A percentile compares a stretch with the other conserved stretches of the same genome.
These are phyloP conservation scores for Hemicordylus capensis DNA, from an alignment of 2,113 vertebrate species.

Conservation along the genomic window DNA sequence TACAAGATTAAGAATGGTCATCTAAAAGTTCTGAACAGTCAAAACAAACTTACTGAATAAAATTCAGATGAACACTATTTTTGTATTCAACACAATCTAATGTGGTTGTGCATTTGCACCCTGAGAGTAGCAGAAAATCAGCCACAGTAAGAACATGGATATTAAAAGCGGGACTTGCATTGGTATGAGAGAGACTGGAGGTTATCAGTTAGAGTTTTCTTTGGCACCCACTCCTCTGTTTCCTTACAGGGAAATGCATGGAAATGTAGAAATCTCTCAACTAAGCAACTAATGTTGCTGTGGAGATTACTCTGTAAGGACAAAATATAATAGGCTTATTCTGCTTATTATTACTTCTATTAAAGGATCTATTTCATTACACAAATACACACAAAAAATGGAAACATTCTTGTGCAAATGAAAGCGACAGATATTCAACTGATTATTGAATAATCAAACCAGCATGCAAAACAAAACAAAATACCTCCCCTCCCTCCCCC, in stretches of 20 bases:
- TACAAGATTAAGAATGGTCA: background rate
- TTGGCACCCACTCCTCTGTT: no score
- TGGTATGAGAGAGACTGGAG: background rate
- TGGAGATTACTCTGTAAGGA: no score
- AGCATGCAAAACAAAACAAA: background rate
- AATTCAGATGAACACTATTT: background rate
- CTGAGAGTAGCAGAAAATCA: background rate
- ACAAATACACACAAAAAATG: background rate
- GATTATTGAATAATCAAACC: background rate
- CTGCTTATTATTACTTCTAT: background rate
- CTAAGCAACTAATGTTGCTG: background rate
- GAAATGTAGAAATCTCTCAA: background rate
- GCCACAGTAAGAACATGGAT: background rate
- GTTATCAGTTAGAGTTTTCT: slow-evolving; percentile 4
- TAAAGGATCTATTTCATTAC: background rate
- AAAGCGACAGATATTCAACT: background rate
- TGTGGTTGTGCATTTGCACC: background rate
- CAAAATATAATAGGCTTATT: background rate
- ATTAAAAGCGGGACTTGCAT: slow-evolving; percentile 22
- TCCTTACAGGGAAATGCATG: no score
- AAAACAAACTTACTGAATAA: background rate
- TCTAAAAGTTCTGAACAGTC: background rate
- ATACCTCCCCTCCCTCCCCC: background rate
- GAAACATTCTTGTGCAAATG: background rate
- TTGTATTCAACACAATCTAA: background rate